These are phyloP conservation scores for Adelphocoris suturalis DNA, from an alignment of 2,888 invertebrate species.

Conservation along the genomic window DNA sequence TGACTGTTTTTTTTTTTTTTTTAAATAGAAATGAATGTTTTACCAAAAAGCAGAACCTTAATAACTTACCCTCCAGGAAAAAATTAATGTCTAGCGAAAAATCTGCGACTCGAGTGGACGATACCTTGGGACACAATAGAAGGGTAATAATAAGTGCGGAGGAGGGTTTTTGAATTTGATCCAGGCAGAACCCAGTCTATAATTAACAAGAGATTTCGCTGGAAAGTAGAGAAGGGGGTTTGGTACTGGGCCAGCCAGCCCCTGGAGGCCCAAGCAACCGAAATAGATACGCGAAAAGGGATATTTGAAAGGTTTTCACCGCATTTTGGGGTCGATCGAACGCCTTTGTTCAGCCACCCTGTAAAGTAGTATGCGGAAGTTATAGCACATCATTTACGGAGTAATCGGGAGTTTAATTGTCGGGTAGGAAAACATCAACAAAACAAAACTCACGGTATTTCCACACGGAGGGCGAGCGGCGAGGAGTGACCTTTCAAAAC, in stretches of 20 bases:
- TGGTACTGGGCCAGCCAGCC: conserved; percentile 62
- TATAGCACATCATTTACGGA: too few species aligned
- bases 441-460: conserved; percentile 27
- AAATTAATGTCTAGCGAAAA: neutral
- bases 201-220: conserved; percentile 68
- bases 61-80: conserved; percentile 48
- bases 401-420: too few species aligned
- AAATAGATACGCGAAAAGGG: conserved; percentile 49
- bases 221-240: conserved; percentile 66
- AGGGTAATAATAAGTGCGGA: conserved; percentile 65
- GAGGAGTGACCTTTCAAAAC: conserved; percentile 47
- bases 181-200: conserved; percentile 65
- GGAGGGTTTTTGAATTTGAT: conserved; percentile 72
- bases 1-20: too few species aligned
- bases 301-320: neutral
- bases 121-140: conserved; percentile 67
- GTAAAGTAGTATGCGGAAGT: neutral
- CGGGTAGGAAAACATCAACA: neutral
- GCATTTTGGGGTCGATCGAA: neutral
- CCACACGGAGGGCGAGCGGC: conserved; percentile 45
- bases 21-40: too few species aligned
- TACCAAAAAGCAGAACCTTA: neutral
- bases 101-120: conserved; percentile 48
- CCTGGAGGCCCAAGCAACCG: conserved; percentile 56
- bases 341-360: neutral